Conservation (phyloP, 2,797 vertebrate genomes). For the Botia almorhae region DNA sequence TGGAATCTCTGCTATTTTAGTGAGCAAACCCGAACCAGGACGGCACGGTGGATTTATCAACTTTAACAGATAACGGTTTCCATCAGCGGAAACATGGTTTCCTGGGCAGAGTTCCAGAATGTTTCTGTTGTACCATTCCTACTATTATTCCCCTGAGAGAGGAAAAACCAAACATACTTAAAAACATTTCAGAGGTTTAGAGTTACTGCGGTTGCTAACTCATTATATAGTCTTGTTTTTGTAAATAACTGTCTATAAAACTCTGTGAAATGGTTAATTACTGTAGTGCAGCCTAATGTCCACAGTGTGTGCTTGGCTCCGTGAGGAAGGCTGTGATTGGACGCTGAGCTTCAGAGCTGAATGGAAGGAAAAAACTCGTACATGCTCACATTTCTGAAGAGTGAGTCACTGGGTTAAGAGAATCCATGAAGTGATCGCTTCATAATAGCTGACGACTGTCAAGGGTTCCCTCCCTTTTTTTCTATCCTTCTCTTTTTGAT, state of each 20-base stretch:
- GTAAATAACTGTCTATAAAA: conserved; percentile 37
- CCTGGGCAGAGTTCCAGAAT: conserved; percentile 26
- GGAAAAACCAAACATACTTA: conserved; percentile 14
- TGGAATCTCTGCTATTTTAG: conserved; percentile 69
- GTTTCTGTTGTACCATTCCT: conserved; percentile 23
- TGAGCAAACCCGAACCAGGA: conserved; percentile 36
- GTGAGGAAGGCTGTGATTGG: conserved; percentile 15
- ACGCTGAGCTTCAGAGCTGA: conserved; percentile 3
- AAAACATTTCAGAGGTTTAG: conserved; percentile 27
- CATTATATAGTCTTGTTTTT: neutral
- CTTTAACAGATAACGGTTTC: conserved; percentile 43
- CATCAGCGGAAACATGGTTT: conserved; percentile 38
- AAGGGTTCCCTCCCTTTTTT: neutral
- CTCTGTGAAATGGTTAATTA: neutral
- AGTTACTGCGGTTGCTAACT: neutral
- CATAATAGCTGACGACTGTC: neutral
- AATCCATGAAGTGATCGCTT: conserved; percentile 30
- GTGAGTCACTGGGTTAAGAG: conserved; percentile 38
- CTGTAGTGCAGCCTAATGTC: conserved; percentile 12
- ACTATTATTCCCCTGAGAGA: conserved; percentile 15
- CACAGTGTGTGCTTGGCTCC: neutral
- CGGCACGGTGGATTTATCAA: conserved; percentile 39
- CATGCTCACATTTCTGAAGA: conserved; percentile 39
- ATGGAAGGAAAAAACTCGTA: conserved; percentile 34
- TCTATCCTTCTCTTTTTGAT: neutral